These are phyloP conservation scores for Oegoconia quadripuncta DNA, from an alignment of 2,888 invertebrate genomes.

Conservation along the genomic window DNA sequence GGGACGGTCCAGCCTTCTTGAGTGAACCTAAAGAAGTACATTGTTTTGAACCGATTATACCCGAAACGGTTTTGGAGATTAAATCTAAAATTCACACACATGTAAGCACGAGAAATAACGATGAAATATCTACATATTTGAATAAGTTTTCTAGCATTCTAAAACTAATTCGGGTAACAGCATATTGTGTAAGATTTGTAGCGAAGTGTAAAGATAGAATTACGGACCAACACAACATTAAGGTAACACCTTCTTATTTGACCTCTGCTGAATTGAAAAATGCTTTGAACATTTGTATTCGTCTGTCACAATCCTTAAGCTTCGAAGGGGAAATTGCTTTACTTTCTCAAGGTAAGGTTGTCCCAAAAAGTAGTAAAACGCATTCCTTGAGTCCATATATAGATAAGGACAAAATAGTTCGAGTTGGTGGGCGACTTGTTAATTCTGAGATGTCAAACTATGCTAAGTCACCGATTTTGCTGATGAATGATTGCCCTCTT, in stretches of 20 bases:
- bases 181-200: constrained; percentile 8
- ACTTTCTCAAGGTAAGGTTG: constrained; percentile 1
- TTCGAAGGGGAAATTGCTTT: too few relatives aligned
- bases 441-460: constrained; percentile 14
- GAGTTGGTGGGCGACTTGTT: constrained; percentile 17
- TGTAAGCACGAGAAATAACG: too few relatives aligned
- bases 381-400: constrained; percentile 4
- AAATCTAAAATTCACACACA: constrained; percentile 8
- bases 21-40: background rate
- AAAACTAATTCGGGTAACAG: constrained; percentile 10
- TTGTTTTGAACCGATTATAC: background rate
- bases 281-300: constrained; percentile 5
- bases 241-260: too few relatives aligned
- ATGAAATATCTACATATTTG: too few relatives aligned
- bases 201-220: background rate
- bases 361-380: constrained; percentile 1
- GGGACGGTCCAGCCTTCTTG: constrained; percentile 16
- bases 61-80: constrained; percentile 3
- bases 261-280: background rate
- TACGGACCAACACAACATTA: too few relatives aligned
- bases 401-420: constrained; percentile 9
- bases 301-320: constrained; percentile 4
- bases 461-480: constrained; percentile 15
- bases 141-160: too few relatives aligned
- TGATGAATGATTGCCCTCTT: constrained; percentile 10